Evolutionary conservation across 2,888 invertebrate species (phyloP).

Genomic region (Sinohyriopsis cumingii): DNA sequence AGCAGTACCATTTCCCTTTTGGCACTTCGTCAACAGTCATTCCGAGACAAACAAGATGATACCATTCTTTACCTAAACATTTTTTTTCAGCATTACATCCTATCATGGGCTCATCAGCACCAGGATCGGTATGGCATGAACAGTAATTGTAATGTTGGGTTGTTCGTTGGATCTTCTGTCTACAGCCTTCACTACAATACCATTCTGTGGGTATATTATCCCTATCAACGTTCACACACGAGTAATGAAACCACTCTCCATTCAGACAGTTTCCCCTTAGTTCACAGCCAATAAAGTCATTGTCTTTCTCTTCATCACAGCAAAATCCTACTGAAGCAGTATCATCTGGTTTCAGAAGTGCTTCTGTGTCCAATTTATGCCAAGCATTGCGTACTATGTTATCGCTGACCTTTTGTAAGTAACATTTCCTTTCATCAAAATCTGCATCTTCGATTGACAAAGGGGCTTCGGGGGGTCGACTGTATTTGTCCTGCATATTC

Average conservation of each 20-base stretch:
- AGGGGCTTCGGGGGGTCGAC: conserved; percentile 14
- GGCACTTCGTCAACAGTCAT: conserved; percentile 20
- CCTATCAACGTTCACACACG: no score
- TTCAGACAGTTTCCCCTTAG: no score
- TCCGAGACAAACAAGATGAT: no score
- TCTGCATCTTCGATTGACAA: background rate
- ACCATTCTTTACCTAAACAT: conserved; percentile 14
- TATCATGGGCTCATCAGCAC: conserved; percentile 25
- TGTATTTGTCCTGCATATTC: conserved; percentile 5
- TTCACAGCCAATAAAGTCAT: no score
- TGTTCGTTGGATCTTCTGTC: no score
- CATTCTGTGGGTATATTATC: no score
- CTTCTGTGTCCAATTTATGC: conserved; percentile 13
- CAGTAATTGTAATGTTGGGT: conserved; percentile 18
- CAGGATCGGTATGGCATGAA: conserved; percentile 21
- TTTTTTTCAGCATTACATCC: conserved; percentile 20
- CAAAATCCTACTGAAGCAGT: no score
- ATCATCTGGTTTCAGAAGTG: conserved; percentile 1
- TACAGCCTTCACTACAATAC: no score
- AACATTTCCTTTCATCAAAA: conserved; percentile 1
- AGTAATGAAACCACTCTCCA: no score
- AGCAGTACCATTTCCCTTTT: conserved; percentile 26
- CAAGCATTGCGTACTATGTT: conserved; percentile 10
- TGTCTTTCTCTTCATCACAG: no score
- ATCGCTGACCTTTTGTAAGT: conserved; percentile 7